phyloP scores from a whole-genome alignment of 2,113 vertebrate species.

The Typhlomys cinereus region DNA sequence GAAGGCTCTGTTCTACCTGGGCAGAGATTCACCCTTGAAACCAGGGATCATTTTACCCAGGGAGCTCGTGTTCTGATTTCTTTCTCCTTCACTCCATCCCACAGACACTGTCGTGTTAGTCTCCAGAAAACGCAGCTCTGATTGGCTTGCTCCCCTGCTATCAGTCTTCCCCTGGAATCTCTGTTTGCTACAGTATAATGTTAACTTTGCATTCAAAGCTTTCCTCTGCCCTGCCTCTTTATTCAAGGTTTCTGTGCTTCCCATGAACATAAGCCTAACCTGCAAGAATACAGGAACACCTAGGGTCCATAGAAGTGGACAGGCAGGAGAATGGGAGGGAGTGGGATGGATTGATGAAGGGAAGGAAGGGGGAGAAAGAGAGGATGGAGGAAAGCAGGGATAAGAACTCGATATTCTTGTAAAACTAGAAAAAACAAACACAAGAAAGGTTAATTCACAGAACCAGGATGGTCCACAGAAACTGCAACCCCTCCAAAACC shows the following conservation, averaged over 20 bases:
- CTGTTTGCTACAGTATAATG: conserved; percentile 29
- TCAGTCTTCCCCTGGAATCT: not conserved
- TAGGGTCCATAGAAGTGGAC: too few species aligned
- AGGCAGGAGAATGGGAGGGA: too few species aligned
- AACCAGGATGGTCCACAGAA: not conserved
- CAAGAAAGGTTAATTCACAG: not conserved
- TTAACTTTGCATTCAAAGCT: conserved; percentile 33
- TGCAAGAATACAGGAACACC: not conserved
- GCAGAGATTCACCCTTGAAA: not conserved
- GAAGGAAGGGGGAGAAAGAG: too few species aligned
- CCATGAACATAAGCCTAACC: not conserved
- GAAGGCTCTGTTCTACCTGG: not conserved
- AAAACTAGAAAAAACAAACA: too few species aligned
- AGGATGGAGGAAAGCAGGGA: too few species aligned
- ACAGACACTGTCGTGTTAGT: not conserved
- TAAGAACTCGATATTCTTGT: too few species aligned
- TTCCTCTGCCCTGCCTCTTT: not conserved
- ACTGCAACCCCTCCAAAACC: not conserved
- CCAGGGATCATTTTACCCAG: not conserved
- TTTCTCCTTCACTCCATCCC: not conserved
- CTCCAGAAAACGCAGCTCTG: conserved; percentile 39
- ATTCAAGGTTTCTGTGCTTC: not conserved
- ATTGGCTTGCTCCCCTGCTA: not conserved
- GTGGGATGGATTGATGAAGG: too few species aligned
- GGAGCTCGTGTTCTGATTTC: not conserved